Percentiles rank a stretch among this genome's conserved stretches.
These are phyloP conservation scores for Protonibea diacanthus DNA, from an alignment of 2,797 vertebrate genomes.

Conservation along the genomic window DNA sequence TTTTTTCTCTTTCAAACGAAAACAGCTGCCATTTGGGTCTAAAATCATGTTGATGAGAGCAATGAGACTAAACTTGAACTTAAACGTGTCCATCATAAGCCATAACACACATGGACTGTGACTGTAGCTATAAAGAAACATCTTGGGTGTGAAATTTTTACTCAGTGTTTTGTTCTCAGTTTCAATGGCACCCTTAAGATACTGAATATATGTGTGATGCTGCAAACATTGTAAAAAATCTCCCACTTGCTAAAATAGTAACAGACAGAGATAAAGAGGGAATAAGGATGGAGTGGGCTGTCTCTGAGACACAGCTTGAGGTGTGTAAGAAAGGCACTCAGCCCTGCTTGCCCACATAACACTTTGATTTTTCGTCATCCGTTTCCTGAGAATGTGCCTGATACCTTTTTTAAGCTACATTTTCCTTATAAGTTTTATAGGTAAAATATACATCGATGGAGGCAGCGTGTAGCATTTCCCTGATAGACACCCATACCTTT, in stretches of 20 bases:
- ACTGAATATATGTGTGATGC: neutral
- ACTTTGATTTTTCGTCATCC: neutral
- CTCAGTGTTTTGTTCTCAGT: too few species aligned
- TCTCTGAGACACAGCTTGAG: neutral
- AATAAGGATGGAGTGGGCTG: slow-evolving; percentile 4
- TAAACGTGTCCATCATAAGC: neutral
- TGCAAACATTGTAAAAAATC: neutral
- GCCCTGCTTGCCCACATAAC: neutral
- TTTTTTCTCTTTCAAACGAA: too few species aligned
- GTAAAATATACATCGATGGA: neutral
- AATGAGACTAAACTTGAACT: neutral
- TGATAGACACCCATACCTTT: neutral
- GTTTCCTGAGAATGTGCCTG: slow-evolving; percentile 2
- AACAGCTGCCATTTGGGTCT: neutral
- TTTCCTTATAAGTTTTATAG: neutral
- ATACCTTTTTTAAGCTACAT: neutral
- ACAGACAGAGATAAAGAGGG: neutral
- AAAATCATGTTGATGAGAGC: neutral
- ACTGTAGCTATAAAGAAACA: neutral
- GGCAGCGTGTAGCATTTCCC: too few species aligned
- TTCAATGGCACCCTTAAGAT: neutral
- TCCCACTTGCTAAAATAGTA: slow-evolving; percentile 23
- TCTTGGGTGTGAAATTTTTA: too few species aligned
- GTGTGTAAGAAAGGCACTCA: neutral
- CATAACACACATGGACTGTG: too few species aligned